Evolutionary conservation across 2,888 invertebrate species (phyloP).

Genomic region (Neocrepidodera transversa): DNA sequence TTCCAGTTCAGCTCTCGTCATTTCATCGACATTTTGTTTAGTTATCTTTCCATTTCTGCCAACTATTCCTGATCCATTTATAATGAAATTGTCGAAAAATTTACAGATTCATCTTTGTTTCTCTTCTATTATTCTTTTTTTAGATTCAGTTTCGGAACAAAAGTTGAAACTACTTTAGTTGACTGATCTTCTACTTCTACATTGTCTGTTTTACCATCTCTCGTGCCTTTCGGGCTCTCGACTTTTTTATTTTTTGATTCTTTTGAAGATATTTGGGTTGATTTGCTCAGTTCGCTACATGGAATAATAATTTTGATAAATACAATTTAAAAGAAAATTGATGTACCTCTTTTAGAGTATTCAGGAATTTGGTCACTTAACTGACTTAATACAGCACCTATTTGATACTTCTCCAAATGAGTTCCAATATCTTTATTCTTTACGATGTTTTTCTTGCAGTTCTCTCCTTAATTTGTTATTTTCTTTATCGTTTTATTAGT

Average conservation of each 20-base stretch:
- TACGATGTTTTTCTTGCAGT: slow-evolving; percentile 72
- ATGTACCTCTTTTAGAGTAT: slow-evolving; percentile 76
- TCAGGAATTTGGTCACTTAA: slow-evolving; percentile 92
- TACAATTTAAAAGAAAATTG: background rate
- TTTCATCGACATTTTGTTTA: slow-evolving; percentile 82
- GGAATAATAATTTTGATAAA: slow-evolving; percentile 40
- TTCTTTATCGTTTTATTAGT: slow-evolving; percentile 47
- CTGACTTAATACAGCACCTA: slow-evolving; percentile 81
- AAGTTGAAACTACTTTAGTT: slow-evolving; percentile 75
- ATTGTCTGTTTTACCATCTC: slow-evolving; percentile 62
- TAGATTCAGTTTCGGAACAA: slow-evolving; percentile 74
- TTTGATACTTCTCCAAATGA: slow-evolving; percentile 74
- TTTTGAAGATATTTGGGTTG: slow-evolving; percentile 77
- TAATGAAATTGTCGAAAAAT: slow-evolving; percentile 80
- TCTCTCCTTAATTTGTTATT: slow-evolving; percentile 64
- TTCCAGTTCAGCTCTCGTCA: slow-evolving; percentile 74
- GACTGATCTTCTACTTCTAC: slow-evolving; percentile 68
- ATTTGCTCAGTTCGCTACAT: slow-evolving; percentile 80
- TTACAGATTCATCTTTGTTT: slow-evolving; percentile 76
- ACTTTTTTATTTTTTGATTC: slow-evolving; percentile 82
- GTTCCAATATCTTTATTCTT: slow-evolving; percentile 70
- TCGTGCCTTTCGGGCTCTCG: slow-evolving; percentile 70
- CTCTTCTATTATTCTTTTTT: slow-evolving; percentile 82
- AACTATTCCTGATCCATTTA: slow-evolving; percentile 82
- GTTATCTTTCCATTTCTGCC: slow-evolving; percentile 80